Base-by-base conservation (phyloP, 2,888 invertebrate species). In the Scaptomyza polygonia region DNA sequence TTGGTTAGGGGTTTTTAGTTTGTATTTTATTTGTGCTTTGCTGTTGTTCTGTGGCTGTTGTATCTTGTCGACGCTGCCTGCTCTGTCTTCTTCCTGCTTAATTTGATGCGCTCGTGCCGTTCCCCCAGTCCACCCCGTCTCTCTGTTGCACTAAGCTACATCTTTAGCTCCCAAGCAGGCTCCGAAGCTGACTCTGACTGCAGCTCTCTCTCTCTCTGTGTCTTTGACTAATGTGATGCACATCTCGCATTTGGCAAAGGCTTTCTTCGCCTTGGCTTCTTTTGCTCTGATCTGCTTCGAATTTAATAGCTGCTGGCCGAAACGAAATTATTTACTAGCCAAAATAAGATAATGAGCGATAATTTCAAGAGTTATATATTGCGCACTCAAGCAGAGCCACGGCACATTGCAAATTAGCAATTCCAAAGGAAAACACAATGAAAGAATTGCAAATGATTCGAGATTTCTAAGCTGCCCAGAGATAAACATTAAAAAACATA, bases 91-190 rank as follows among this genome's bases (percentile, higher is more conserved):
- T 70, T 83, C 76, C 80, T 76, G 70, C 73, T 72, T 79, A 74
- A 88, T 88, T 86, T 73, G 80, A 75, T 86, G 77, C 86, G 78
- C 86, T 79, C 86, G 84, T 86, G 80, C 88, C 80, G 78, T 69
- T 66, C 65, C 53, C 21, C 52, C 52, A 6, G 55, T 72, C 71
- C 63, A 25, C 27, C 45, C 62, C 61, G 62, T 66, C 62, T 66
- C 62, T 9, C 1, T 27, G 16, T n/a, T 40, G 39, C 54, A 45
- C 45, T 59, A 49, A 29, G 40, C 42, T 40, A n/a, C 39, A 45
- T 30, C 55, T 54, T 52, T 36, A 53, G 36, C 18, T 36, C 16
- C n/a, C 39, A 14, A 18, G 16, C 25, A 18, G 16, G 55, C 36
- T 40, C 18, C 32, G 43, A 34, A 39, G 47, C 49, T 32, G 32